Evolutionary conservation across 2,113 vertebrate genomes (phyloP).

Genomic region (Cochlearius cochlearius): DNA sequence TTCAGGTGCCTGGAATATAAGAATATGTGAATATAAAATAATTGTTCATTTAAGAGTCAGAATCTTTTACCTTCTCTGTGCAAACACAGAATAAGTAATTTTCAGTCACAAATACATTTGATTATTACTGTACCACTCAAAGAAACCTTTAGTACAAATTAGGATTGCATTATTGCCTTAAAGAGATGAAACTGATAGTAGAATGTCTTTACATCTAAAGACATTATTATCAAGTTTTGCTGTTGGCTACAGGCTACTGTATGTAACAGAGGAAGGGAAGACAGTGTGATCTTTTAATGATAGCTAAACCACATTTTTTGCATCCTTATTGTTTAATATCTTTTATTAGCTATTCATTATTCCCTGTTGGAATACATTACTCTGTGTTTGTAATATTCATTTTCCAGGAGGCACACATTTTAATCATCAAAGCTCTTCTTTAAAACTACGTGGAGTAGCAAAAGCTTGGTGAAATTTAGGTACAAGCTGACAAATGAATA

Average conservation of each 20-base stretch:
- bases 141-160: slow-evolving; percentile 54
- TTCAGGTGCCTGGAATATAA: neutral
- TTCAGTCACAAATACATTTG: slow-evolving; percentile 60
- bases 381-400: neutral
- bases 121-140: slow-evolving; percentile 40
- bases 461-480: slow-evolving; percentile 27
- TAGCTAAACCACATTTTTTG: slow-evolving; percentile 20
- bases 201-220: slow-evolving; percentile 41
- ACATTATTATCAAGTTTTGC: neutral
- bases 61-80: neutral
- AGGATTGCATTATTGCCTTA: slow-evolving; percentile 49
- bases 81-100: slow-evolving; percentile 39
- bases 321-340: slow-evolving; percentile 5
- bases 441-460: neutral
- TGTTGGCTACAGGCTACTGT: neutral
- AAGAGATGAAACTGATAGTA: neutral
- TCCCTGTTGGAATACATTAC: neutral
- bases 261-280: slow-evolving; percentile 1
- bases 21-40: neutral
- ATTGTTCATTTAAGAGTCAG: slow-evolving; percentile 46
- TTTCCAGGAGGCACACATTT: neutral
- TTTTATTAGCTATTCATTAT: slow-evolving; percentile 50
- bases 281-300: slow-evolving; percentile 49
- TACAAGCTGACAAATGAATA: slow-evolving; percentile 5
- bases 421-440: neutral